These are phyloP conservation scores for Acanthopleura granulata DNA, from an alignment of 2,888 invertebrate species.

Conservation along the genomic window DNA sequence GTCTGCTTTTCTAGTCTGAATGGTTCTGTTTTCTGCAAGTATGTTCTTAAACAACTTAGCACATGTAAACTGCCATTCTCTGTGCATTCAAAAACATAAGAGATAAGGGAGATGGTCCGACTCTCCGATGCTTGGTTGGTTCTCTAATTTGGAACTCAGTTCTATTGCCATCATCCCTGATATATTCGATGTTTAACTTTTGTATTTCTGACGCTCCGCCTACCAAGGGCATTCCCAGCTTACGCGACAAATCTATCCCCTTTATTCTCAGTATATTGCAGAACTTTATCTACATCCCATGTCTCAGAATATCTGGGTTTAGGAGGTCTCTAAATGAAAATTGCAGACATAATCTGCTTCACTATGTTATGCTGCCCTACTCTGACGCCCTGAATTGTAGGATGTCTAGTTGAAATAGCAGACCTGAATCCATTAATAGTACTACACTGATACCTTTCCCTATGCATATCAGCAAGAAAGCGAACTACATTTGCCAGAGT, in stretches of 20 bases:
- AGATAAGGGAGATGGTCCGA: neutral
- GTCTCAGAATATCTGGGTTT: constrained; percentile 23
- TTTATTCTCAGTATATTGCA: constrained; percentile 13
- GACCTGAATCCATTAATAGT: constrained; percentile 23
- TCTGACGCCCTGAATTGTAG: constrained; percentile 11
- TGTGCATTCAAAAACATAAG: neutral
- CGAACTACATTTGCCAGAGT: constrained; percentile 22
- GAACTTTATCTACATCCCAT: constrained; percentile 23
- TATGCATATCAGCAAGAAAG: constrained; percentile 16
- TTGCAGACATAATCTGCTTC: constrained; percentile 23
- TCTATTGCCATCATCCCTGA: neutral
- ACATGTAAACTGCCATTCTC: constrained; percentile 2
- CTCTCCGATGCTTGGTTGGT: constrained; percentile 20
- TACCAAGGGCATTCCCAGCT: constrained; percentile 22
- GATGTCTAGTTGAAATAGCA: constrained; percentile 23
- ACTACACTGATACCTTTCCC: constrained; percentile 15
- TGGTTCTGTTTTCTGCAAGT: neutral
- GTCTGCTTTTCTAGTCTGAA: neutral
- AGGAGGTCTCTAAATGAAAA: constrained; percentile 25
- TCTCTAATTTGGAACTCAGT: constrained; percentile 6
- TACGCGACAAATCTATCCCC: constrained; percentile 18
- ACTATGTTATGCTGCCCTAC: constrained; percentile 20
- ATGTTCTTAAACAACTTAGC: constrained; percentile 7
- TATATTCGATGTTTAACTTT: constrained; percentile 9
- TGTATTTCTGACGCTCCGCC: constrained; percentile 25